phyloP scores from a whole-genome alignment of 2,888 invertebrate genomes.

The Eudemis profundana region DNA sequence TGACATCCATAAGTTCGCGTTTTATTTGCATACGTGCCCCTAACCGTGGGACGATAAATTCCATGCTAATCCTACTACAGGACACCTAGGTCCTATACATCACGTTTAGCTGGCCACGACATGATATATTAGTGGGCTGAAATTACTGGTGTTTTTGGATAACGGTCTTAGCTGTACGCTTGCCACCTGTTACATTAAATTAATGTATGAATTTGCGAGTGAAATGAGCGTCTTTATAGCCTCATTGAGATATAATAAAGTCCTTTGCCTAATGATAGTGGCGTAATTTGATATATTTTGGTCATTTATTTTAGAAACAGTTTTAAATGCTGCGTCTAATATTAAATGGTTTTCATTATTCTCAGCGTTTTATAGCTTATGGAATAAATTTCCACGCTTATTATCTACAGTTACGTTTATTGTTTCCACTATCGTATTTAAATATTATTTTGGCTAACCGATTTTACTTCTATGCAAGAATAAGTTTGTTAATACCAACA shows the following conservation, averaged over 20 bases:
- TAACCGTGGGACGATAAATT: constrained; percentile 59
- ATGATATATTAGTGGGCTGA: constrained; percentile 53
- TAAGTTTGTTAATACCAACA: too few relatives aligned
- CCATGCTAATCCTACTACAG: constrained; percentile 57
- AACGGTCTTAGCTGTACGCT: constrained; percentile 29
- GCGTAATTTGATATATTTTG: background rate
- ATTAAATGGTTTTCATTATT: too few relatives aligned
- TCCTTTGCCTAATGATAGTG: background rate
- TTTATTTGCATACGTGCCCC: constrained; percentile 19
- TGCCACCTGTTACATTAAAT: constrained; percentile 36
- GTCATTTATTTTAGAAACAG: too few relatives aligned
- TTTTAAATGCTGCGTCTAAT: too few relatives aligned
- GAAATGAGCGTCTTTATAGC: constrained; percentile 4
- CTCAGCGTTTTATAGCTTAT: too few relatives aligned
- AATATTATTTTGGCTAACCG: too few relatives aligned
- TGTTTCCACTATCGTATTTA: too few relatives aligned
- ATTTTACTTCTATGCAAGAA: too few relatives aligned
- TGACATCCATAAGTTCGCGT: background rate
- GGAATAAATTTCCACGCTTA: too few relatives aligned
- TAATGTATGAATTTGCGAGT: constrained; percentile 27
- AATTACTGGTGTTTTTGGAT: constrained; percentile 43
- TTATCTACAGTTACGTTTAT: too few relatives aligned
- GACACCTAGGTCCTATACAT: constrained; percentile 61
- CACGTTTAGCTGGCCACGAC: constrained; percentile 48
- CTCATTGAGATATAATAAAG: background rate